Conservation (phyloP, 1,140 invertebrate genomes). For the Penaeus japonicus region DNA sequence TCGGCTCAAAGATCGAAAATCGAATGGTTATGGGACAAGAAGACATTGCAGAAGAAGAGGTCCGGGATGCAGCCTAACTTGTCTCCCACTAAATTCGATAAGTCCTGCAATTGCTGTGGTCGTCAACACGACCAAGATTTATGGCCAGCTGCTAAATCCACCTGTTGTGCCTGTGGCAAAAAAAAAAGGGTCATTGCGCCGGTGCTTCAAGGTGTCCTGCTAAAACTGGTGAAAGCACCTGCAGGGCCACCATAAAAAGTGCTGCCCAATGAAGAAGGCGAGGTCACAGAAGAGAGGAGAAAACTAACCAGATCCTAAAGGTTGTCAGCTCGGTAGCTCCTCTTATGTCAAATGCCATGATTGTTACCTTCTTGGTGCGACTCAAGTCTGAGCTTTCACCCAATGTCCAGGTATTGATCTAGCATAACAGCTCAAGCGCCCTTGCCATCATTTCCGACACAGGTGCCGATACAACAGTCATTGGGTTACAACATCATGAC, state of each 20-base stretch:
- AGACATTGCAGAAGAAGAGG: too few relatives aligned
- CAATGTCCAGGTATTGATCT: background rate
- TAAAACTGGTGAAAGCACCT: background rate
- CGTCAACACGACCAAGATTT: background rate
- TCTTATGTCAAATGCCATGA: background rate
- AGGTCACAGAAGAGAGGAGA: background rate
- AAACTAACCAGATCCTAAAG: background rate
- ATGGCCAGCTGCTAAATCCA: background rate
- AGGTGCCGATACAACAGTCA: background rate
- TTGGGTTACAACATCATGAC: background rate
- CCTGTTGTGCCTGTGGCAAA: background rate
- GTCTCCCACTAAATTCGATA: too few relatives aligned
- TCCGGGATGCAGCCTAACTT: too few relatives aligned
- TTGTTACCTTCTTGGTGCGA: background rate
- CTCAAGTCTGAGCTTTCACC: background rate
- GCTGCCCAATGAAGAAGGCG: background rate
- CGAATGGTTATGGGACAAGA: too few relatives aligned
- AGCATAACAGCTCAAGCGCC: background rate
- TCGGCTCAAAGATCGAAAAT: too few relatives aligned
- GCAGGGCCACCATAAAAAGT: background rate
- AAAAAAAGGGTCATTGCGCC: background rate
- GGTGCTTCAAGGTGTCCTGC: background rate
- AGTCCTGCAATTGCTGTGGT: background rate
- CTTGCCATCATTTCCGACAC: background rate
- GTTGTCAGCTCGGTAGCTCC: background rate